Evolutionary conservation across 2,888 invertebrate species (phyloP).

Genomic region (Tinea semifulvella): DNA sequence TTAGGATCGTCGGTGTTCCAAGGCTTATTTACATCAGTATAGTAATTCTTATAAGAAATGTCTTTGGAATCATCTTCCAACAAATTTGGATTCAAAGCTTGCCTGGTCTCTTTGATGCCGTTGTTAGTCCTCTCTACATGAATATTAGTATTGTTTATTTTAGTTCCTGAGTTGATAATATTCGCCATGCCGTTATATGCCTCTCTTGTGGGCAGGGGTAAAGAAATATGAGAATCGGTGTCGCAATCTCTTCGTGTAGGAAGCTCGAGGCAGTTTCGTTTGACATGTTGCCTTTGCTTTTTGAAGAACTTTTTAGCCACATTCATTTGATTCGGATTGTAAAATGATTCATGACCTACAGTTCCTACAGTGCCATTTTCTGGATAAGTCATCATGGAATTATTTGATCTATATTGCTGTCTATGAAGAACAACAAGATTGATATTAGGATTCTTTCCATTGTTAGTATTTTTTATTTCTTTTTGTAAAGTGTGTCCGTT

Average conservation of each 20-base stretch:
- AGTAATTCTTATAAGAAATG: conserved; percentile 39
- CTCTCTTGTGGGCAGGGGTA: conserved; percentile 57
- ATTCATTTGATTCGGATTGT: conserved; percentile 93
- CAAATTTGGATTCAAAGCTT: conserved; percentile 70
- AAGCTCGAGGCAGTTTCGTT: conserved; percentile 76
- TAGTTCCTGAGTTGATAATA: conserved; percentile 75
- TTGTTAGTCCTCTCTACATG: conserved; percentile 71
- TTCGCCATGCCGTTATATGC: conserved; percentile 64
- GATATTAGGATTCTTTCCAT: conserved; percentile 68
- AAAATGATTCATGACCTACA: conserved; percentile 80
- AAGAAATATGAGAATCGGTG: conserved; percentile 54
- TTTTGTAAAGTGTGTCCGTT: conserved; percentile 62
- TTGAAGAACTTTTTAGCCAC: conserved; percentile 93
- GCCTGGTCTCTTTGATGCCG: conserved; percentile 65
- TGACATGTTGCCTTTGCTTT: conserved; percentile 79
- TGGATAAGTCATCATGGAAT: conserved; percentile 71
- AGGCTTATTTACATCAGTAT: conserved; percentile 37
- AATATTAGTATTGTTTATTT: conserved; percentile 83
- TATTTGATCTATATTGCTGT: conserved; percentile 76
- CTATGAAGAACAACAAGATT: conserved; percentile 76
- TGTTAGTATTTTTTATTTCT: conserved; percentile 42
- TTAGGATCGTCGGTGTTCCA: conserved; percentile 49
- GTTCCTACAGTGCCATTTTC: conserved; percentile 52
- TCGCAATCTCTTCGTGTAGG: conserved; percentile 69
- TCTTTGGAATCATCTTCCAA: conserved; percentile 71